A percentile compares a stretch with the other conserved stretches of the same genome.
These are phyloP conservation scores for Acrocyrtus sp. DNA, from an alignment of 2,888 invertebrate genomes.

Conservation along the genomic window DNA sequence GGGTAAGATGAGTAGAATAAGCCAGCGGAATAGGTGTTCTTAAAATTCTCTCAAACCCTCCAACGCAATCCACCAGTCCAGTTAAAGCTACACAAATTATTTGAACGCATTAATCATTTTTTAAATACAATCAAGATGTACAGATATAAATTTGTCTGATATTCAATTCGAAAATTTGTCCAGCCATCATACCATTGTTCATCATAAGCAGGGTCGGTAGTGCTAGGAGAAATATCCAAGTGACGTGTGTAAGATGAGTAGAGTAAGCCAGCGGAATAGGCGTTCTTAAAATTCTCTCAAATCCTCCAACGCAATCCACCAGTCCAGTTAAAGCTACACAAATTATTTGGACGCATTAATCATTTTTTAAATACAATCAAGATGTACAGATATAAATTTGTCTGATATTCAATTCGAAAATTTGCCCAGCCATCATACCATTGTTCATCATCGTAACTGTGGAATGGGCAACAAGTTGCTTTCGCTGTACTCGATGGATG, in stretches of 20 bases:
- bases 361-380: too few species aligned
- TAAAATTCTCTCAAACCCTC: conserved; percentile 55
- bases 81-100: conserved; percentile 35
- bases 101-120: too few species aligned
- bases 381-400: too few species aligned
- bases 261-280: conserved; percentile 61
- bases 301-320: conserved; percentile 55
- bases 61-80: conserved; percentile 51
- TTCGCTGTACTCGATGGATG: conserved; percentile 29
- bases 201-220: conserved; percentile 35
- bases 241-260: conserved; percentile 53
- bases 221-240: conserved; percentile 37
- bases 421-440: too few species aligned
- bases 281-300: conserved; percentile 59
- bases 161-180: too few species aligned
- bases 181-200: too few species aligned
- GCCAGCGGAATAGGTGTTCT: conserved; percentile 59
- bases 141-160: too few species aligned
- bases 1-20: conserved; percentile 53
- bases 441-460: conserved; percentile 45
- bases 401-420: too few species aligned
- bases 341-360: too few species aligned
- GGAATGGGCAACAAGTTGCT: conserved; percentile 7
- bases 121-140: too few species aligned
- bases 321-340: conserved; percentile 53